Base-by-base conservation (phyloP, 2,797 vertebrate species). In the Gorsachius magnificus region DNA sequence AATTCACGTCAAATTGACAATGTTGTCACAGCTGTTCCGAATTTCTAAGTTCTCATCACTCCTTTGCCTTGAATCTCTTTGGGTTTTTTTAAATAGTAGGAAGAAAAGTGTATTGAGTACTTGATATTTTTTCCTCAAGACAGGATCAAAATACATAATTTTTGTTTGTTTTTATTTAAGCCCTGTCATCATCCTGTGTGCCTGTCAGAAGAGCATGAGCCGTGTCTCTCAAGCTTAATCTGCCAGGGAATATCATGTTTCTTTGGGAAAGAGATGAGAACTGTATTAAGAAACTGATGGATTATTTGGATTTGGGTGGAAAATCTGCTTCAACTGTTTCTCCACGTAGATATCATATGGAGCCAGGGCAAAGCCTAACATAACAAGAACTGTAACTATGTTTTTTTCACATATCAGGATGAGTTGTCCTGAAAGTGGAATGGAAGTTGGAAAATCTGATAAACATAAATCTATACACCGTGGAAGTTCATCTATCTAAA, bases 181-280 rank as follows among this genome's bases (percentile, higher is more conserved):
- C 7, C 7, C 18, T 56, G 10, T 71, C 16, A n/a, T 61, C 24
- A 56, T 43, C 13, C 43, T 35, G 3, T 0, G 0, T 65, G 18
- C 33, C 18, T 71, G 10, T 75, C 9, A 1, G 28, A 95, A 94
- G 54, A 78, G 15, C 26, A 38, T 18, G 4, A 90, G 22, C 41
- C 16, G 6, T 16, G 5, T 46, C 33, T 88, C 45, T 83, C 41
- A 85, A 60, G 57, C 2, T 35, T 83, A 76, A 80, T 64, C n/a
- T 83, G 13, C 16, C 64, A 2, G 3, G 70, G 4, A 38, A 56
- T 53, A 20, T 16, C 56, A 70, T 13, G 4, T 35, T 77, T 77
- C 35, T 20, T 53, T 45, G 16, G 9, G 51, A 87, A 70, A 78
- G 8, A 65, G 26, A 45, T 65, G 24, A 87, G 41, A 86, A 64